Base-by-base conservation (phyloP, 2,888 invertebrate genomes). In the Eupithecia tripunctaria region DNA sequence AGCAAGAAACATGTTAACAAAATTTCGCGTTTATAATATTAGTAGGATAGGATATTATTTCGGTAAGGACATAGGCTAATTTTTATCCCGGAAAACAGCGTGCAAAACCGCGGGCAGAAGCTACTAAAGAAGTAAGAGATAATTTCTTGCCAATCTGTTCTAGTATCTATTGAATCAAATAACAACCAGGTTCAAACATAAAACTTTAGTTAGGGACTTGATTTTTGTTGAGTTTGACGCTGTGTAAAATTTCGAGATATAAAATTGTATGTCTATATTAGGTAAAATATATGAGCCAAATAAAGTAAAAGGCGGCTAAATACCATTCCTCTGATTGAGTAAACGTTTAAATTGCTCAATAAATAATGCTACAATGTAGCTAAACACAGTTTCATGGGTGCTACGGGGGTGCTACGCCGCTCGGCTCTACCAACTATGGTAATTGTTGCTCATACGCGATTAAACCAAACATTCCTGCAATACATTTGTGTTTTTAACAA, bases 401-500 rank as follows among this genome's bases (percentile, higher is more conserved):
- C 60, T 60, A 60, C 60, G 60, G 8, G 60, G 60, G 27, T 60
- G 60, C 60, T 60, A 60, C 60, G 60, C 56, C 56, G 56, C 0
- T 56, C 25, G 14, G 14, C 56, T 56, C 25, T 25, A 4, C 21
- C 25, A 25, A 56, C 4, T 4, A 21, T 25, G 21, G 21, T 51
- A n/a, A 51, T 51, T 25, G 5, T 56, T 25, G 14, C 25, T 21
- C n/a, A 21, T 10, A n/a, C 47, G 2, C 47, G 8, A 51, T 51
- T 10, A 10, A 21, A 51, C 21, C 10, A 51, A 3, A 21, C n/a
- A 8, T 51, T 51, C 2, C n/a, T n/a, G n/a, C 21, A 51, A 21
- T 51, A 3, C 10, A 10, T 51, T 51, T n/a, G 47, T 21, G 2
- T 51, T 21, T 21, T 21, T 51, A 21, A 51, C 21, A 51, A 41